Conservation (phyloP, 2,797 vertebrate species). For the Pagetopsis macropterus region DNA sequence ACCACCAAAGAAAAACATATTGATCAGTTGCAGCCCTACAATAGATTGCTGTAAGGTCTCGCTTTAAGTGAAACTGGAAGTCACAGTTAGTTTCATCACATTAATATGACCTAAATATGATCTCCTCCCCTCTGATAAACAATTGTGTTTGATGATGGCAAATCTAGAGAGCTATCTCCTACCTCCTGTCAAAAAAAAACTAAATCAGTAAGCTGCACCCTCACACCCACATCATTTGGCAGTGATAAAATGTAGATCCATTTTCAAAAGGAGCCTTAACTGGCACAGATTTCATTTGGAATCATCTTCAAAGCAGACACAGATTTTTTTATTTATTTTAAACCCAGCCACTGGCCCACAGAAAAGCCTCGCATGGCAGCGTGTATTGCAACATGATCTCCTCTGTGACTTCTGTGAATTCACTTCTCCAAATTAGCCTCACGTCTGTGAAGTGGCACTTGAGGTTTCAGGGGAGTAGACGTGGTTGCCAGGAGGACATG, state of each 20-base stretch:
- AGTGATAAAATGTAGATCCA: constrained; percentile 43
- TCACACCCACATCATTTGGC: constrained; percentile 59
- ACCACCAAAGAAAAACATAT: not conserved
- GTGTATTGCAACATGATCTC: constrained; percentile 66
- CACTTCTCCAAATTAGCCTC: constrained; percentile 66
- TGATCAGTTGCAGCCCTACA: not conserved
- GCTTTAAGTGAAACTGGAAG: constrained; percentile 38
- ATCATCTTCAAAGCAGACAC: constrained; percentile 72
- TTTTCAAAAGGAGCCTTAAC: constrained; percentile 67
- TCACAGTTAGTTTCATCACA: constrained; percentile 43
- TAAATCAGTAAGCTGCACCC: constrained; percentile 48
- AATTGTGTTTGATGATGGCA: constrained; percentile 42
- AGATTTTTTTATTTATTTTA: constrained; percentile 21
- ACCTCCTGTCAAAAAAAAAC: constrained; percentile 35
- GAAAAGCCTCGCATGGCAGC: constrained; percentile 39
- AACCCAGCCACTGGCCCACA: constrained; percentile 46
- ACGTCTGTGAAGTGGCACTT: constrained; percentile 72
- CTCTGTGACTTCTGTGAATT: constrained; percentile 58
- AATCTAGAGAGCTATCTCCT: constrained; percentile 2
- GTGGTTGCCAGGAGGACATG: constrained; percentile 55
- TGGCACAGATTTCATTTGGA: constrained; percentile 72
- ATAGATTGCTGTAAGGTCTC: constrained; percentile 21
- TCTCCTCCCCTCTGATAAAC: constrained; percentile 23
- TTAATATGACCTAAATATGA: constrained; percentile 25
- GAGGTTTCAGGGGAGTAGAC: constrained; percentile 46